Evolutionary conservation across 2,888 invertebrate species (phyloP), one percentile per base, ranked within the genome.

Genomic region (Seira musarum): DNA sequence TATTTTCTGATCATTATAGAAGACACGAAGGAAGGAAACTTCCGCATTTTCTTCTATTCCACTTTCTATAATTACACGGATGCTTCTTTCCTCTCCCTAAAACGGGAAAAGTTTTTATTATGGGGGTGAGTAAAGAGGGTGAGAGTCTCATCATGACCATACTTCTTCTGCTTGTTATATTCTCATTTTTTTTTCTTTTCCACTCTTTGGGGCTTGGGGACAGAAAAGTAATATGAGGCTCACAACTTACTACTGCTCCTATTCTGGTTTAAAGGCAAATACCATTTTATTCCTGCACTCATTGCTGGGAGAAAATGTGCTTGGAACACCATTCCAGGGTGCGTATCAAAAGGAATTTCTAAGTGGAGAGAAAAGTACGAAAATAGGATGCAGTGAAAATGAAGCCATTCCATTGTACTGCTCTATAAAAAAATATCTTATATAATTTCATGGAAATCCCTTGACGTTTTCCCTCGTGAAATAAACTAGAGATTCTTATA

Each of bases 1-100:
- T 30, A 30, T 30, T 30, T 30, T 67, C 74, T 74, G 60, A 74
- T 74, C 74, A 74, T 76, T 64, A 76, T 76, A 63, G 35, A 25
- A 69, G 76, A 69, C 64, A 76, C 68, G 60, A 21, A 63, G 67
- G 60, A 21, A 63, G 67, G 68, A 19, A 69, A 64, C 68, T 75
- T 75, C 61, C 67, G 67, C 15, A 67, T 67, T 73, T 74, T 30
- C 53, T 74, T 66, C 30, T 30, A 30, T 30, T 71, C 17, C 70
- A 71, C 30, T 71, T 35, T 40, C 65, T 25, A 19, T 76, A 69
- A 76, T 76, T 63, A 69, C 63, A 46, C 25, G 63, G 19, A 53
- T 63, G 76, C n/a, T 46, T 5, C 30, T 30, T 30, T 30, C 8
- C 30, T 30, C 30, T 30, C 30, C 30, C 35, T 17, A 21, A 24